phyloP scores from a whole-genome alignment of 2,113 vertebrate genomes.

The Petrocephalus zakoni region DNA sequence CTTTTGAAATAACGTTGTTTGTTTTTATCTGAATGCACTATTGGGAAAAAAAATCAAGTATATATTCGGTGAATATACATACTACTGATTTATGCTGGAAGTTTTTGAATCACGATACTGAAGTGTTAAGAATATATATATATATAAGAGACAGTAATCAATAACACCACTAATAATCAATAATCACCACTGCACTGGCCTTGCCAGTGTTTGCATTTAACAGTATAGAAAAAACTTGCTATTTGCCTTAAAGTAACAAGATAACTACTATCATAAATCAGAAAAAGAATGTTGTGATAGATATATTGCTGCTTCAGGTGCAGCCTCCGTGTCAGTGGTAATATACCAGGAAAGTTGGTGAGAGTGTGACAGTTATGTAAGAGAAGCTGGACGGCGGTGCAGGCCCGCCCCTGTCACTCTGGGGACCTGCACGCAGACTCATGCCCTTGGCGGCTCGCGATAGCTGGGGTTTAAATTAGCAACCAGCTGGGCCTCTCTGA shows the following conservation, averaged over 20 bases:
- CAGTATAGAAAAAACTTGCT: neutral
- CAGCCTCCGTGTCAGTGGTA: neutral
- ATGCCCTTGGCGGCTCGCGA: slow-evolving; percentile 49
- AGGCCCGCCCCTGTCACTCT: slow-evolving; percentile 55
- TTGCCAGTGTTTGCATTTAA: neutral
- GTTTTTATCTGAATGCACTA: neutral
- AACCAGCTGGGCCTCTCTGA: slow-evolving; percentile 65
- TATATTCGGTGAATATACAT: neutral
- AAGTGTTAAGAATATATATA: neutral
- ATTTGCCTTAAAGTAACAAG: neutral
- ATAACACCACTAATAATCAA: neutral
- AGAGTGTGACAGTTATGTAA: slow-evolving; percentile 40
- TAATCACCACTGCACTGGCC: neutral
- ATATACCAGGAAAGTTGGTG: neutral
- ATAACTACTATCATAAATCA: neutral
- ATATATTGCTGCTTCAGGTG: neutral
- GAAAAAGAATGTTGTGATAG: neutral
- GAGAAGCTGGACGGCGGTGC: slow-evolving; percentile 39
- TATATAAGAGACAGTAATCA: neutral
- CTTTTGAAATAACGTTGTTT: neutral
- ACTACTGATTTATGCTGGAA: neutral
- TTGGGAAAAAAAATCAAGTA: neutral
- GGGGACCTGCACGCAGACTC: slow-evolving; percentile 49
- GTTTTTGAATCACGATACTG: neutral
- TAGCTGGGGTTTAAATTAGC: slow-evolving; percentile 69